Evolutionary conservation across 2,113 vertebrate species (phyloP).

Genomic region (Cinclus cinclus): DNA sequence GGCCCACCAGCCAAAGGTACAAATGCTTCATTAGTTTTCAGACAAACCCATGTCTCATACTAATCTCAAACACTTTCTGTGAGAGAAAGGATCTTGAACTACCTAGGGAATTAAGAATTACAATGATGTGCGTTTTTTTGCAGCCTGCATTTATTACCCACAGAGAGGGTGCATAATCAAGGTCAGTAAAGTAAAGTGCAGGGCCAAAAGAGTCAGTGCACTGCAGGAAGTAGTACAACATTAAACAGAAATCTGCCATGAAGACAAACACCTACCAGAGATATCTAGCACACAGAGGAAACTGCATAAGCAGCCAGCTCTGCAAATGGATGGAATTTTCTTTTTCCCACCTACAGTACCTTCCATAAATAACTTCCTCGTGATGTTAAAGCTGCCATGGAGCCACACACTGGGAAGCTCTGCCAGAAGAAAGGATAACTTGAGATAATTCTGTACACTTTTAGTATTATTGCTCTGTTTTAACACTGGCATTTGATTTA

Average conservation of each 20-base stretch:
- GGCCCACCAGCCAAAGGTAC: not conserved
- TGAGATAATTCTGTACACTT: not conserved
- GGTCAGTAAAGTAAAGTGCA: not conserved
- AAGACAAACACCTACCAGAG: slow-evolving; percentile 3
- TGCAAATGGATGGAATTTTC: not conserved
- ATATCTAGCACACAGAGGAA: not conserved
- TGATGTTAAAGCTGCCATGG: not conserved
- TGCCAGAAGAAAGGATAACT: not conserved
- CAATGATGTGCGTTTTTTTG: not conserved
- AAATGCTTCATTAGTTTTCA: slow-evolving; percentile 14
- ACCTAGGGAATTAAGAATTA: not conserved
- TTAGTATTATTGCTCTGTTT: not conserved
- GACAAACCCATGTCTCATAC: not conserved
- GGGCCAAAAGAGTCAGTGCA: not conserved
- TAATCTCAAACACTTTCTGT: not conserved
- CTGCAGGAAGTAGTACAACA: not conserved
- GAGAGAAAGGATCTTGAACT: not conserved
- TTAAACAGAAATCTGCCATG: not conserved
- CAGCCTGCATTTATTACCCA: not conserved
- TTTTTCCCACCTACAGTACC: not conserved
- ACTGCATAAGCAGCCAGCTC: not conserved
- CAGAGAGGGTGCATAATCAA: not conserved
- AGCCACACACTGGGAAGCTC: not conserved
- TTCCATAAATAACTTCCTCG: slow-evolving; percentile 25
- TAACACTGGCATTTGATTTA: not conserved